Evolutionary conservation across 2,113 vertebrate genomes (phyloP), one percentile per base, ranked within the genome.

Genomic region (Zosterops lateralis): DNA sequence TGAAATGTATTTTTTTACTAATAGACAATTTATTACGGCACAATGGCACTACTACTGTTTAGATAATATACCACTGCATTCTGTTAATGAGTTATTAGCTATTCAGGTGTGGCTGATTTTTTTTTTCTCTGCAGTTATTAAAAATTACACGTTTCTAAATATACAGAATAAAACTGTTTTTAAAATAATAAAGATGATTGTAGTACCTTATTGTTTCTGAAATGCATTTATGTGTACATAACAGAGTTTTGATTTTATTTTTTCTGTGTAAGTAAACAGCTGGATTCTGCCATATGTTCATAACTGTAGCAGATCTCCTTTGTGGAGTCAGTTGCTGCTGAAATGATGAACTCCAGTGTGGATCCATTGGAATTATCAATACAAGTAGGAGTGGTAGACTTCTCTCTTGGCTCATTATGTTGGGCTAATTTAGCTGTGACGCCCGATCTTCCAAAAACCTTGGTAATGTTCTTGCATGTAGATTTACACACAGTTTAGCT

Each of bases 1-100:
- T 98, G 98, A 99, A 99, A 99, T 99, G 99, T 99, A 99, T 99
- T 99, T 99, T 99, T 99, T 98, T 99, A 99, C 99, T 99, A 99
- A 99, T 99, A 99, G 98, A 99, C 99, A 96, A 98, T 99, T 99
- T 99, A 99, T 99, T 99, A 99, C 95, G 99, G 99, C 99, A 99
- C 99, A 99, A 98, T 98, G 97, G 98, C 99, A 99, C 98, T 97
- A 97, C 98, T 98, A 98, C 98, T 99, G 97, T 98, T 98, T 98
- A 99, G 98, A 99, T 99, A 98, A 99, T 97, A 98, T 97, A 98
- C 98, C 98, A 98, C 98, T 98, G 99, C 99, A 98, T 99, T 98
- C 98, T 98, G 97, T 98, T 98, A 98, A 98, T 98, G 97, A 97
- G 95, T 98, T 98, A 98, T 97, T 98, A 99, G 98, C 97, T 96